Conservation (phyloP, 2,797 vertebrate species). For the Peromyscus attwateri region DNA sequence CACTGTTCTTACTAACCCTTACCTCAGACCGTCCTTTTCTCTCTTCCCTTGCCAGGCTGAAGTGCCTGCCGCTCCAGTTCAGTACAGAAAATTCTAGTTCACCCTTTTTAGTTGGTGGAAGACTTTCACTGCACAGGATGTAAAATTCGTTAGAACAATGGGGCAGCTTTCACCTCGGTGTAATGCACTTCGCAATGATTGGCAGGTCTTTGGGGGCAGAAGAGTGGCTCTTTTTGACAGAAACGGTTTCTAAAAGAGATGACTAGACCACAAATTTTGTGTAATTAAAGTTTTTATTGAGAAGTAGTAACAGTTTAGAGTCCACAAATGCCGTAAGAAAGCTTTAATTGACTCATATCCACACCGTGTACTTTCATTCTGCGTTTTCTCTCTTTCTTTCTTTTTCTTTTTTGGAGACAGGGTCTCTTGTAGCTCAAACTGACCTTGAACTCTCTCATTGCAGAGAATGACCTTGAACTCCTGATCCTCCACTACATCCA, state of each 20-base stretch:
- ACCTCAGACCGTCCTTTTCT: not conserved
- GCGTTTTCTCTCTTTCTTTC: not conserved
- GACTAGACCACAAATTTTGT: not conserved
- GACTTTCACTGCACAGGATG: not conserved
- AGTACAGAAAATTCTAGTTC: not conserved
- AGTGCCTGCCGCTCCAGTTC: not conserved
- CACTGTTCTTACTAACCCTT: not conserved
- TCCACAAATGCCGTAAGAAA: not conserved
- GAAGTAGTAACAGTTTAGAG: not conserved
- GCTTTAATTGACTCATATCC: not conserved
- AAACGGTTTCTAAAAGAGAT: not conserved
- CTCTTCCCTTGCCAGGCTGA: not conserved
- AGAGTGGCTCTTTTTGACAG: not conserved
- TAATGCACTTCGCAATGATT: not conserved
- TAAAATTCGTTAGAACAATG: not conserved
- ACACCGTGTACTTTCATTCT: not conserved
- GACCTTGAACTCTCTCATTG: not conserved
- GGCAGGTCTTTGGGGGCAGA: not conserved
- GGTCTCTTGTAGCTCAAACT: not conserved
- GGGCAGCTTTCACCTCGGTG: not conserved
- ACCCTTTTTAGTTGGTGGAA: slow-evolving; percentile 14
- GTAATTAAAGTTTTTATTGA: slow-evolving; percentile 6
- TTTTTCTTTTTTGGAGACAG: not conserved
- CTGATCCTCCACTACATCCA: not conserved
- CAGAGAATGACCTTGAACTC: not conserved